These are phyloP conservation scores for Mesopsocus fuscifrons DNA, from an alignment of 2,888 invertebrate genomes.

Conservation along the genomic window DNA sequence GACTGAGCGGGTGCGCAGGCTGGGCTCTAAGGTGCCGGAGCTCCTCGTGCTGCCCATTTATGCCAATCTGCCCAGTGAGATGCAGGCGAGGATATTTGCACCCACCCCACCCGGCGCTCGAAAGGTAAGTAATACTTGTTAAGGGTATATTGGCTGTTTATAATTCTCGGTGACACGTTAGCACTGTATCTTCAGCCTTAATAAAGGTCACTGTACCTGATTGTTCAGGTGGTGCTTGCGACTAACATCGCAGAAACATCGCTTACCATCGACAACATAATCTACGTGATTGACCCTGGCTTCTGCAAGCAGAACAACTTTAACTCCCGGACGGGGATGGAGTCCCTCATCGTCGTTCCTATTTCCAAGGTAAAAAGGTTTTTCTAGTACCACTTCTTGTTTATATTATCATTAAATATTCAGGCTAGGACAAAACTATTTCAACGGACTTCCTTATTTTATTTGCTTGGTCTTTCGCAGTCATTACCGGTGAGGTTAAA, in stretches of 20 bases:
- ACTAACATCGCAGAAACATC: conserved; percentile 99
- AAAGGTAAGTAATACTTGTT: conserved; percentile 34
- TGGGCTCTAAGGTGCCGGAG: conserved; percentile 88
- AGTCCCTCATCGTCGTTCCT: conserved; percentile 94
- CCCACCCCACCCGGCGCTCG: conserved; percentile 92
- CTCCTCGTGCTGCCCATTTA: conserved; percentile 89
- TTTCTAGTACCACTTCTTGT: conserved; percentile 3
- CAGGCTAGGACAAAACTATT: too few species aligned
- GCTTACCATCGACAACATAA: conserved; percentile 94
- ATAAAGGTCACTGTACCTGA: too few species aligned
- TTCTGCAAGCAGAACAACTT: conserved; percentile 99
- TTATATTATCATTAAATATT: too few species aligned
- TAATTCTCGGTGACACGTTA: too few species aligned
- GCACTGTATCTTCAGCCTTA: too few species aligned
- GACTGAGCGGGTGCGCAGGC: conserved; percentile 73
- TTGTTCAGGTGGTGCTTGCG: conserved; percentile 62
- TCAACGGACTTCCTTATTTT: too few species aligned
- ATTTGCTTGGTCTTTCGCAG: too few species aligned
- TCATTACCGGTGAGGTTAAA: too few species aligned
- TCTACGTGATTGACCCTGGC: conserved; percentile 98
- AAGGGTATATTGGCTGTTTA: too few species aligned
- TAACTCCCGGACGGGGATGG: conserved; percentile 95
- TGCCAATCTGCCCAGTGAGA: conserved; percentile 93
- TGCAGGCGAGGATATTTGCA: conserved; percentile 98
- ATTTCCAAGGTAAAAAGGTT: conserved; percentile 78